phyloP scores from a whole-genome alignment of 2,113 vertebrate genomes.

The Nerophis lumbriciformis region DNA sequence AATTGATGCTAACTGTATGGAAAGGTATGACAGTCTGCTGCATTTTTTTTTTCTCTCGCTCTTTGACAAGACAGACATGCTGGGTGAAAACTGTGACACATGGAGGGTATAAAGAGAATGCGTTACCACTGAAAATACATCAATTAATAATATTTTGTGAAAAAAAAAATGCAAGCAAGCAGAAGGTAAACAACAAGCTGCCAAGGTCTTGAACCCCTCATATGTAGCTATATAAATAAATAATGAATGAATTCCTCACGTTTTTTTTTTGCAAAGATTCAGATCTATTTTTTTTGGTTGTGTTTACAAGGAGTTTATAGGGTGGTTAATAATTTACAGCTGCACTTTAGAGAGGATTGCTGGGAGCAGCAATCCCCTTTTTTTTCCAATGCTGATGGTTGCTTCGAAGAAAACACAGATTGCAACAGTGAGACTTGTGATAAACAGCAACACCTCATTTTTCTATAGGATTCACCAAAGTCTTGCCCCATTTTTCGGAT shows the following conservation, averaged over 20 bases:
- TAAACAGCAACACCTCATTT: no score
- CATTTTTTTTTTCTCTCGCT: slow-evolving; percentile 51
- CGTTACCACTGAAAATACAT: slow-evolving; percentile 16
- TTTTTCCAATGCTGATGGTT: neutral
- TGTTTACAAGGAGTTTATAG: slow-evolving; percentile 4
- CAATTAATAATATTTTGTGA: neutral
- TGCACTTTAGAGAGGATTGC: slow-evolving; percentile 1
- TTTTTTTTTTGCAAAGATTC: slow-evolving; percentile 1
- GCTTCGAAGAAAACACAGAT: neutral
- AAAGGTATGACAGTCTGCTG: slow-evolving; percentile 38
- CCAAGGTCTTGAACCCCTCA: neutral
- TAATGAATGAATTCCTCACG: neutral
- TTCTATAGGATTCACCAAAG: no score
- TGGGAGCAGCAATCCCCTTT: neutral
- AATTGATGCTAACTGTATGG: slow-evolving; percentile 31
- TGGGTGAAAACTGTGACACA: slow-evolving; percentile 36
- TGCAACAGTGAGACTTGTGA: neutral
- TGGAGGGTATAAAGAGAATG: slow-evolving; percentile 57
- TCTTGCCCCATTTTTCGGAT: no score
- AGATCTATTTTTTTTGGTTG: neutral
- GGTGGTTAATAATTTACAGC: slow-evolving; percentile 4
- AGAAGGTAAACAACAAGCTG: no score
- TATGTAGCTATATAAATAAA: neutral
- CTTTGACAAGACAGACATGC: slow-evolving; percentile 21
- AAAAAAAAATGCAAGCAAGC: neutral